Evolutionary conservation across 1,140 invertebrate species (phyloP).

Genomic region (Arctopsyche grandis): DNA sequence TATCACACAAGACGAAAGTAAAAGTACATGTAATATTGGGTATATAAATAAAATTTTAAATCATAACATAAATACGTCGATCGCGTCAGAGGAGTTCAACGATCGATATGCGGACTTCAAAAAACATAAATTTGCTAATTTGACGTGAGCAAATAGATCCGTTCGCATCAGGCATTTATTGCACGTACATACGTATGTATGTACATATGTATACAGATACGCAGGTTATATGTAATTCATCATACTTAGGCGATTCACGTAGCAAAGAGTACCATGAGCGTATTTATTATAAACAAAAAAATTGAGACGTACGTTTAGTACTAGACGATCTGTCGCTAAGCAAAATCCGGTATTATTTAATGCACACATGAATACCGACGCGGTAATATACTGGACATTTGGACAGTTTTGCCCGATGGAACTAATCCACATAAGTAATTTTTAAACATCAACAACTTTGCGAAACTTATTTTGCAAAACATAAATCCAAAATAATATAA

Average conservation of each 20-base stretch:
- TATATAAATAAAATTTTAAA: not conserved
- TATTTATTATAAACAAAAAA: no score
- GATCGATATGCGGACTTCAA: not conserved
- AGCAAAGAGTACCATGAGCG: no score
- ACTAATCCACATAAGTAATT: no score
- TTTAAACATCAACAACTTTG: no score
- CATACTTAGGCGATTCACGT: constrained; percentile 6
- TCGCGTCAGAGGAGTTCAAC: not conserved
- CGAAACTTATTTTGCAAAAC: no score
- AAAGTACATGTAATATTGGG: constrained; percentile 20
- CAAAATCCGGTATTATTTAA: no score
- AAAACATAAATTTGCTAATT: not conserved
- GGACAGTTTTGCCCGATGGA: no score
- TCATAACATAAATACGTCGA: not conserved
- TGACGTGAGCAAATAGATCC: not conserved
- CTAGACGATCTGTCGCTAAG: no score
- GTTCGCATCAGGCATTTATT: not conserved
- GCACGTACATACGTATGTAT: not conserved
- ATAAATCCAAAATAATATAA: no score
- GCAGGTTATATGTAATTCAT: not conserved
- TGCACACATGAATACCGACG: no score
- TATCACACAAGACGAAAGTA: constrained; percentile 41
- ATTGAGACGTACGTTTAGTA: no score
- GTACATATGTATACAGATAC: not conserved
- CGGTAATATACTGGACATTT: no score